A percentile compares a stretch with the other conserved stretches of the same genome.
Conservation (phyloP, 2,888 invertebrate species). For the Dusona sp. region DNA sequence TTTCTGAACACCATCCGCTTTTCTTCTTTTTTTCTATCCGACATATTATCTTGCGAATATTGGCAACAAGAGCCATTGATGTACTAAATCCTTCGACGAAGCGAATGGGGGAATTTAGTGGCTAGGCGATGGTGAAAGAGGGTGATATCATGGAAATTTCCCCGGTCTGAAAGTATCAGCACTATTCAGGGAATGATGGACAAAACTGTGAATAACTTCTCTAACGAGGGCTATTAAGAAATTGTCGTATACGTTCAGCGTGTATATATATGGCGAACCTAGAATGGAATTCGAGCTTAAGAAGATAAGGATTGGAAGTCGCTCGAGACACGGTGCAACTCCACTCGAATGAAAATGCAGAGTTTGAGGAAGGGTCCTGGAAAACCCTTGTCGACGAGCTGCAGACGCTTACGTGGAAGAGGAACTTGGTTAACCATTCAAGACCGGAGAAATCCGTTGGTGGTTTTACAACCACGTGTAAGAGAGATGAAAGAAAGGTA, state of each 20-base stretch:
- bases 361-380: slow-evolving; percentile 19
- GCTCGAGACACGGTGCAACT: slow-evolving; percentile 18
- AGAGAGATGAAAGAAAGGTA: neutral
- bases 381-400: slow-evolving; percentile 16
- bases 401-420: slow-evolving; percentile 7
- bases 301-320: slow-evolving; percentile 16
- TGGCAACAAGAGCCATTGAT: slow-evolving; percentile 27
- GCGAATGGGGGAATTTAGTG: slow-evolving; percentile 32
- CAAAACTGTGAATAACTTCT: slow-evolving; percentile 39
- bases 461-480: slow-evolving; percentile 16
- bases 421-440: slow-evolving; percentile 24
- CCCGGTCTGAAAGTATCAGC: slow-evolving; percentile 4
- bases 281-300: neutral
- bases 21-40: neutral
- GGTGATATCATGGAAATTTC: neutral
- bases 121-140: neutral
- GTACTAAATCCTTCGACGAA: slow-evolving; percentile 22
- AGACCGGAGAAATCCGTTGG: slow-evolving; percentile 8
- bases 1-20: neutral
- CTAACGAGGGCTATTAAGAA: slow-evolving; percentile 36
- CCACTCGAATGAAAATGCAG: slow-evolving; percentile 42
- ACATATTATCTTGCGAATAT: slow-evolving; percentile 19
- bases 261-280: neutral
- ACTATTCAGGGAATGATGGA: slow-evolving; percentile 32
- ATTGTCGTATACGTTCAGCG: neutral